These are phyloP conservation scores for Stichopus horrens DNA, from an alignment of 53 echinoderm and acorn worm genomes.

Conservation along the genomic window DNA sequence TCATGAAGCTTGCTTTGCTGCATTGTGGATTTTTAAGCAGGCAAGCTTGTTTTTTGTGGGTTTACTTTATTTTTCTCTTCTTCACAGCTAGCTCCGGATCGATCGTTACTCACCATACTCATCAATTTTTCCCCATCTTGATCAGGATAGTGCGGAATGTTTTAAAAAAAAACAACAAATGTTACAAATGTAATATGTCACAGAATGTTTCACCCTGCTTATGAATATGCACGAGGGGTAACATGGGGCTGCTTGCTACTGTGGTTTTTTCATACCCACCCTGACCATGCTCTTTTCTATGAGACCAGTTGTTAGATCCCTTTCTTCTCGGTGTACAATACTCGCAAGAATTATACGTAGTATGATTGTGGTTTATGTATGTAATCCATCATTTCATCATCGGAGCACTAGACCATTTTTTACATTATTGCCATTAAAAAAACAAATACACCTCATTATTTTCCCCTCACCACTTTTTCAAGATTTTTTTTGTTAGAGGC, in stretches of 20 bases:
- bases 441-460: background rate
- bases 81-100: background rate
- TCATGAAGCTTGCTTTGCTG: constrained; percentile 1
- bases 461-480: background rate
- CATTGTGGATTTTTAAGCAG: background rate
- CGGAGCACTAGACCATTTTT: too few species aligned
- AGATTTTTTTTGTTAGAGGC: background rate
- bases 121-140: too few species aligned
- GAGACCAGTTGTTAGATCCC: too few species aligned
- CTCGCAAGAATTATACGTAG: too few species aligned
- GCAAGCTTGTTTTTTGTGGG: too few species aligned
- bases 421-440: too few species aligned
- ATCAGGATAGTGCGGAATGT: background rate
- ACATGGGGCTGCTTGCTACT: constrained; percentile 22
- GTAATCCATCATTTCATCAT: too few species aligned
- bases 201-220: background rate
- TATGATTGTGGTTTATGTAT: too few species aligned
- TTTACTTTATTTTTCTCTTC: too few species aligned
- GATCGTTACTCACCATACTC: too few species aligned
- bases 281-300: background rate
- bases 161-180: background rate
- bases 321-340: too few species aligned
- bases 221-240: constrained; percentile 36
- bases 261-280: constrained; percentile 26
- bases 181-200: background rate